These are phyloP conservation scores for Ceraclea dissimilis DNA, from an alignment of 2,888 invertebrate genomes.

Conservation along the genomic window DNA sequence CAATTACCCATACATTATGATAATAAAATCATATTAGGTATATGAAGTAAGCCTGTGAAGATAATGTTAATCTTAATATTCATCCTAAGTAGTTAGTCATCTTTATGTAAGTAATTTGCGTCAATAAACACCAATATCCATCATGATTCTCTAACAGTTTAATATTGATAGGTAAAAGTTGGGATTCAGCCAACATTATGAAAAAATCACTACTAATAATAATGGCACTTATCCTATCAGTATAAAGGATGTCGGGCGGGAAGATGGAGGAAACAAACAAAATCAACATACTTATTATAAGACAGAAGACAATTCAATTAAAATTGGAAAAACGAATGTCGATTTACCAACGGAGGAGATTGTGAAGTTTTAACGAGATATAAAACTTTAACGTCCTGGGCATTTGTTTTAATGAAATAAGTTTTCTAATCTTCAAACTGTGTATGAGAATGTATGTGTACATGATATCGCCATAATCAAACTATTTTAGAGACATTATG, in stretches of 20 bases:
- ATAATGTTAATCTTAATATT: too few species aligned
- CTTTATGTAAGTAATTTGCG: not conserved
- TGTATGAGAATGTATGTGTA: not conserved
- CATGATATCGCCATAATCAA: too few species aligned
- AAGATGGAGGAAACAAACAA: not conserved
- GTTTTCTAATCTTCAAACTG: not conserved
- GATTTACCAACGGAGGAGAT: not conserved
- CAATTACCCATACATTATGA: too few species aligned
- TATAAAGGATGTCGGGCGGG: not conserved
- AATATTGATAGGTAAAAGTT: not conserved
- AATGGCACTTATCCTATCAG: not conserved
- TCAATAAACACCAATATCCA: constrained; percentile 1
- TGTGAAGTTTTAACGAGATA: constrained; percentile 1
- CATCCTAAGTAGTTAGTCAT: not conserved
- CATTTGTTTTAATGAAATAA: not conserved
- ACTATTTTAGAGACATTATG: too few species aligned
- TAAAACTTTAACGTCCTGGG: not conserved
- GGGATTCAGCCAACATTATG: not conserved
- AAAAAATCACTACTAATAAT: not conserved
- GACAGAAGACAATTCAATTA: not conserved
- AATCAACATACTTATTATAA: not conserved
- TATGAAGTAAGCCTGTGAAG: too few species aligned
- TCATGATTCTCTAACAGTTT: not conserved
- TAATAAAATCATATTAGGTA: too few species aligned
- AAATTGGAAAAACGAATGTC: not conserved